A percentile compares a stretch with the other conserved stretches of the same genome.
phyloP scores from a whole-genome alignment of 1,140 invertebrate genomes.

The Tyrophagus putrescentiae region DNA sequence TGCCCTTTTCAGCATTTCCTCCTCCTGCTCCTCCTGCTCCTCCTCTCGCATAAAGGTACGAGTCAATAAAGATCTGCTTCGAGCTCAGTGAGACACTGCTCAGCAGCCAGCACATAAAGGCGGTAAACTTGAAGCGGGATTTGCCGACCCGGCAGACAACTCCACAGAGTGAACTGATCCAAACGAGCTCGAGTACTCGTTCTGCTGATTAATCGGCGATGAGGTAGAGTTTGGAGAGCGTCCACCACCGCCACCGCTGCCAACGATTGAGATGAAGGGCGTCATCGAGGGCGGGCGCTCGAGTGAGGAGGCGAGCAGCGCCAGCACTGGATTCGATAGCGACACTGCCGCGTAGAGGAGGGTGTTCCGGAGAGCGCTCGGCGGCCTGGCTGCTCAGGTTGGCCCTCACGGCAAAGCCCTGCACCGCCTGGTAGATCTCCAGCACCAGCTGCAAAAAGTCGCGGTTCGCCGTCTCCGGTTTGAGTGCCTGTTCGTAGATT shows the following conservation, averaged over 20 bases:
- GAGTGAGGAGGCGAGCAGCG: conserved; percentile 19
- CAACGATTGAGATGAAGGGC: no score
- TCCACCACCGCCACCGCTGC: no score
- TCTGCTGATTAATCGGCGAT: no score
- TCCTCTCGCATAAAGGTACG: not conserved
- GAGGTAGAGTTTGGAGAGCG: no score
- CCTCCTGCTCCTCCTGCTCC: no score
- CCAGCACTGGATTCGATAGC: conserved; percentile 15
- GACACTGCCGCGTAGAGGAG: conserved; percentile 1
- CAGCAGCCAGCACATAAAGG: conserved; percentile 5
- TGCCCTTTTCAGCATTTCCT: no score
- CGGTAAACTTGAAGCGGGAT: conserved; percentile 2
- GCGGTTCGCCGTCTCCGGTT: not conserved
- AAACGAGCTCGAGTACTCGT: no score
- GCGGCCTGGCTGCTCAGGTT: not conserved
- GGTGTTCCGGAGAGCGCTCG: conserved; percentile 5
- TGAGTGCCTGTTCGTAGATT: not conserved
- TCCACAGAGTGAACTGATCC: no score
- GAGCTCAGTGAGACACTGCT: not conserved
- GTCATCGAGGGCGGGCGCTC: not conserved
- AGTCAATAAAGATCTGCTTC: conserved; percentile 11
- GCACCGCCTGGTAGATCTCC: not conserved
- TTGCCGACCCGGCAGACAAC: no score
- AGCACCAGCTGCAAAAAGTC: conserved; percentile 12
- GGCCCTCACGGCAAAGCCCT: not conserved